Percentiles rank a stretch among this genome's conserved stretches.
Conservation (phyloP, 2,888 invertebrate species). For the Orthosia cruda region DNA sequence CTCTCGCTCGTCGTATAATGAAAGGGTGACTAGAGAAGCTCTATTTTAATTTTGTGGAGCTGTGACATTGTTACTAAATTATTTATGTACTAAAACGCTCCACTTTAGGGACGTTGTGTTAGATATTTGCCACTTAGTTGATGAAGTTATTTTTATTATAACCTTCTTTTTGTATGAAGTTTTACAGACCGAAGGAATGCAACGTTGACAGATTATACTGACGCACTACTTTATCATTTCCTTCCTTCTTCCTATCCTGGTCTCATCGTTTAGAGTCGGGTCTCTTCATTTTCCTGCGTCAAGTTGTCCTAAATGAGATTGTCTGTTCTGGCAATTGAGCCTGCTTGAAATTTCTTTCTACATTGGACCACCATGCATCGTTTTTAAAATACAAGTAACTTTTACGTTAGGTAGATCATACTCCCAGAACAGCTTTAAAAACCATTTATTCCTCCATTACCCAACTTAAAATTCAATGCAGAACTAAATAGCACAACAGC, state of each 20-base stretch:
- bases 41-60: slow-evolving; percentile 49
- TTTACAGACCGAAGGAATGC: background rate
- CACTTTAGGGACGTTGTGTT: slow-evolving; percentile 27
- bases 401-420: background rate
- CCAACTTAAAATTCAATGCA: background rate
- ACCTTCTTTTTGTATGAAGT: background rate
- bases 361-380: too few species aligned
- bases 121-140: slow-evolving; percentile 7
- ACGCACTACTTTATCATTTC: too few species aligned
- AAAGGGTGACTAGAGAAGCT: slow-evolving; percentile 53
- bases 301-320: too few species aligned
- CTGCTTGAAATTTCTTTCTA: too few species aligned
- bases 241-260: too few species aligned
- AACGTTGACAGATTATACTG: too few species aligned
- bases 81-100: slow-evolving; percentile 45
- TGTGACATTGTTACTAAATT: slow-evolving; percentile 61
- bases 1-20: slow-evolving; percentile 57
- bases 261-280: too few species aligned
- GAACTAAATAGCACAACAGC: slow-evolving; percentile 36
- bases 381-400: background rate
- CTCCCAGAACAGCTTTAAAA: background rate
- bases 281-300: too few species aligned
- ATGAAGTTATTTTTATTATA: background rate
- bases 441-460: background rate
- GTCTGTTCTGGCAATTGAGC: too few species aligned